phyloP scores from a whole-genome alignment of 2,113 vertebrate species.

The Tyrannus savana region DNA sequence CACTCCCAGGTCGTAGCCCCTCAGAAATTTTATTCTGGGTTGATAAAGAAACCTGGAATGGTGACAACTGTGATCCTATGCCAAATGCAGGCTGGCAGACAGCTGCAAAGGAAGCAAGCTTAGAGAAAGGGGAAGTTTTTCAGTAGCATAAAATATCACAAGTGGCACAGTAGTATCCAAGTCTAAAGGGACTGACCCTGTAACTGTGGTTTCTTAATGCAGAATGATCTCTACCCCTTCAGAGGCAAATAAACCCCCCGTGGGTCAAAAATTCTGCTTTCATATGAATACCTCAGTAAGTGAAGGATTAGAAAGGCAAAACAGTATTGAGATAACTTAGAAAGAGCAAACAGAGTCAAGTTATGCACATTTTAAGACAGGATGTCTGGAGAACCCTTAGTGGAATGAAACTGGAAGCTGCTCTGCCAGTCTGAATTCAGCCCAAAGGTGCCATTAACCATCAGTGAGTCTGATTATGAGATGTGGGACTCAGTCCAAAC shows the following conservation, averaged over 20 bases:
- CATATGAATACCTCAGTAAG: background rate
- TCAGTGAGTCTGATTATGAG: background rate
- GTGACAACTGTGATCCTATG: background rate
- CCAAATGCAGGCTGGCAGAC: background rate
- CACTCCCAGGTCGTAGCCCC: background rate
- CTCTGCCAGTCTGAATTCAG: background rate
- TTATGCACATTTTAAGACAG: background rate
- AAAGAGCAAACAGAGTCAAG: background rate
- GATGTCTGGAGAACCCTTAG: background rate
- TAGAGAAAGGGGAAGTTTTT: background rate
- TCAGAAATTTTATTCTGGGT: background rate
- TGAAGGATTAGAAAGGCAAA: background rate
- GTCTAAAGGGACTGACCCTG: background rate
- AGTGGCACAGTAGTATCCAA: rapidly evolving
- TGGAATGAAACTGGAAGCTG: background rate
- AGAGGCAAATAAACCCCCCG: background rate
- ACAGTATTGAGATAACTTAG: background rate
- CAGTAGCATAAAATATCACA: background rate
- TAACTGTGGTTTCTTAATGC: background rate
- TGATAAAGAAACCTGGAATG: background rate
- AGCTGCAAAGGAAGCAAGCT: background rate
- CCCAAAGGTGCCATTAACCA: rapidly evolving
- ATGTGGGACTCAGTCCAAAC: background rate
- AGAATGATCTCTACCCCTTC: background rate
- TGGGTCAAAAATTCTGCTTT: background rate